Percentiles rank a stretch among this genome's conserved stretches.
Conservation (phyloP, 2,888 invertebrate species). For the Priocnemis perturbator region DNA sequence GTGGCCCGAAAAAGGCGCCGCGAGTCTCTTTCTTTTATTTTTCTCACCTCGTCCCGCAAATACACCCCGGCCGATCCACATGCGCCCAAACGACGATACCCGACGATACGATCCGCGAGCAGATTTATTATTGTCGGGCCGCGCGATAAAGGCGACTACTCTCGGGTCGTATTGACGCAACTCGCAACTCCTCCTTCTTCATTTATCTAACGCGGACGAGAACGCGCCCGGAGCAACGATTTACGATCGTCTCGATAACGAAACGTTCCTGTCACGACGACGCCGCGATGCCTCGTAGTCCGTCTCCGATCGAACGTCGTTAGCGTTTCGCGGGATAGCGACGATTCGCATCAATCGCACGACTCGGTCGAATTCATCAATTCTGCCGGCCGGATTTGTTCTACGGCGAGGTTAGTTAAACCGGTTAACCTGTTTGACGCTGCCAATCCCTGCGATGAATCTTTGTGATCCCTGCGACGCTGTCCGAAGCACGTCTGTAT, state of each 20-base stretch:
- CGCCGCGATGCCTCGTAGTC: neutral
- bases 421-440: neutral
- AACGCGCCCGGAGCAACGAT: slow-evolving; percentile 34
- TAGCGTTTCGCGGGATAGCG: slow-evolving; percentile 2
- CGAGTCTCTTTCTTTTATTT: neutral
- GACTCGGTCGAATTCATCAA: too few relatives aligned
- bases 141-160: slow-evolving; percentile 41
- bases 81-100: slow-evolving; percentile 13
- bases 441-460: too few relatives aligned
- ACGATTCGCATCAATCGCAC: too few relatives aligned
- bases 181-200: slow-evolving; percentile 18
- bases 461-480: too few relatives aligned
- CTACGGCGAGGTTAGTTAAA: slow-evolving; percentile 7
- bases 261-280: slow-evolving; percentile 26
- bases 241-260: slow-evolving; percentile 62
- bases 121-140: slow-evolving; percentile 45
- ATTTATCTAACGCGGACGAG: slow-evolving; percentile 17
- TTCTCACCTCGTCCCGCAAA: slow-evolving; percentile 1
- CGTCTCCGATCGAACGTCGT: slow-evolving; percentile 4
- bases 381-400: neutral
- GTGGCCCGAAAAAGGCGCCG: slow-evolving; percentile 8
- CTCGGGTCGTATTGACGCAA: slow-evolving; percentile 38
- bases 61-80: neutral
- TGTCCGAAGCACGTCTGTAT: too few relatives aligned
- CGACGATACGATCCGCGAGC: slow-evolving; percentile 43